Conservation (phyloP, 2,888 invertebrate species). For the Alitta virens region DNA sequence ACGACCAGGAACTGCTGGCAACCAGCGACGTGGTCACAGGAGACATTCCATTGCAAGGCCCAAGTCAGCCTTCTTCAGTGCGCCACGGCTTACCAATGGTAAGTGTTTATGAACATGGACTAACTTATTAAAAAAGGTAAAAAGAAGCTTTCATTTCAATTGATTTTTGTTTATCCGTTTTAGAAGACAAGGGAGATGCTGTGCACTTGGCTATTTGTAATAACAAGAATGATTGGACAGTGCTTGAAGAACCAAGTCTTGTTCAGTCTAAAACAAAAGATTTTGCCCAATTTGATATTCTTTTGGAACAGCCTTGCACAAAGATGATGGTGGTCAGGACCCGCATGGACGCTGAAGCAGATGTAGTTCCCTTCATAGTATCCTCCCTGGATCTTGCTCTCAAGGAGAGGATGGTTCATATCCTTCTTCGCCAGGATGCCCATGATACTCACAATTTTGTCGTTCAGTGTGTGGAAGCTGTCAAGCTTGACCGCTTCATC, state of each 20-base stretch:
- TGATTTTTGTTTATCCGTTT: too few relatives aligned
- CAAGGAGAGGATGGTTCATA: conserved; percentile 33
- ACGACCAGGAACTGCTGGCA: conserved; percentile 38
- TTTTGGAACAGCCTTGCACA: not conserved
- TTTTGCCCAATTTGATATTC: conserved; percentile 42
- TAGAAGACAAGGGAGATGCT: conserved; percentile 40
- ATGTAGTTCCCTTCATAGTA: conserved; percentile 36
- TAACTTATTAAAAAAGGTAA: not conserved
- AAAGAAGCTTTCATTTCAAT: not conserved
- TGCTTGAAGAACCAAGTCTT: conserved; percentile 28
- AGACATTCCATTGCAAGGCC: not conserved
- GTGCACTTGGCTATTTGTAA: conserved; percentile 36
- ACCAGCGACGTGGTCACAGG: conserved; percentile 2
- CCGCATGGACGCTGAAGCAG: conserved; percentile 26
- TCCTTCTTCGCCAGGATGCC: conserved; percentile 41
- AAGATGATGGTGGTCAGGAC: conserved; percentile 36
- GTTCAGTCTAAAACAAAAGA: conserved; percentile 45
- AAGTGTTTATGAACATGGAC: not conserved
- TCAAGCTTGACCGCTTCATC: conserved; percentile 34
- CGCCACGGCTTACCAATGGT: not conserved
- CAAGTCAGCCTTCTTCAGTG: not conserved
- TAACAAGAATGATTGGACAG: conserved; percentile 33
- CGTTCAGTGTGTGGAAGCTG: conserved; percentile 33
- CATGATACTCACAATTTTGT: conserved; percentile 34
- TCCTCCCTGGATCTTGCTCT: conserved; percentile 32